A percentile compares a stretch with the other conserved stretches of the same genome.
These are phyloP conservation scores for Odontamblyopus lacepedii DNA, from an alignment of 2,797 vertebrate genomes.

Conservation along the genomic window DNA sequence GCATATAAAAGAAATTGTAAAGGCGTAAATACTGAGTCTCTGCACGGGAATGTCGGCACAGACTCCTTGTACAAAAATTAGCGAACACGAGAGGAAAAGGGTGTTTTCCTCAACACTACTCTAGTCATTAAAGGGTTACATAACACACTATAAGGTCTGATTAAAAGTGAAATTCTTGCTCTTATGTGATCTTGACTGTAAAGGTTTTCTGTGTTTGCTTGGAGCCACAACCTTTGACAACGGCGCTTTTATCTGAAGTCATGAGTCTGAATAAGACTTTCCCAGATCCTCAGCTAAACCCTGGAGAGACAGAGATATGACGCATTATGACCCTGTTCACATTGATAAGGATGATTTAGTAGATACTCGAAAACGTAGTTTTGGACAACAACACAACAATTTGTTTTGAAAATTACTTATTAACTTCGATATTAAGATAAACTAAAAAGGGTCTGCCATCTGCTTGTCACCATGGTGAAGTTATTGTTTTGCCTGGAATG, in stretches of 20 bases:
- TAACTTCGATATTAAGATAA: too few species aligned
- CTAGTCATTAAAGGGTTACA: too few species aligned
- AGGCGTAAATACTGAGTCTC: too few species aligned
- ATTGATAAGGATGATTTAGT: slow-evolving; percentile 1
- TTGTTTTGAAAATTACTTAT: neutral
- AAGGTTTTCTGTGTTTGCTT: neutral
- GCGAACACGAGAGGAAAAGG: too few species aligned
- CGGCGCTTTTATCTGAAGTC: neutral
- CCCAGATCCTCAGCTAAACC: neutral
- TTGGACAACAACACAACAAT: neutral
- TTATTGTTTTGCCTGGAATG: too few species aligned
- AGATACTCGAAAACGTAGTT: neutral
- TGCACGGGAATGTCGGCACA: too few species aligned
- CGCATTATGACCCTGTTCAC: neutral
- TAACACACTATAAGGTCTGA: neutral
- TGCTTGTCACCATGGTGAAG: too few species aligned
- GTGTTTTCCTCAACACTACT: too few species aligned
- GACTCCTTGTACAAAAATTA: too few species aligned
- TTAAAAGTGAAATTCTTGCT: neutral
- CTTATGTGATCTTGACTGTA: neutral
- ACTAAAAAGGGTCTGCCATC: too few species aligned
- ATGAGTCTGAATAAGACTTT: neutral
- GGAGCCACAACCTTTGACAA: neutral
- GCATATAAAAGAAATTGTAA: too few species aligned
- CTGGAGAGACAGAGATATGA: neutral